Base-by-base conservation (phyloP, 2,888 invertebrate species). In the Drosophila testacea region DNA sequence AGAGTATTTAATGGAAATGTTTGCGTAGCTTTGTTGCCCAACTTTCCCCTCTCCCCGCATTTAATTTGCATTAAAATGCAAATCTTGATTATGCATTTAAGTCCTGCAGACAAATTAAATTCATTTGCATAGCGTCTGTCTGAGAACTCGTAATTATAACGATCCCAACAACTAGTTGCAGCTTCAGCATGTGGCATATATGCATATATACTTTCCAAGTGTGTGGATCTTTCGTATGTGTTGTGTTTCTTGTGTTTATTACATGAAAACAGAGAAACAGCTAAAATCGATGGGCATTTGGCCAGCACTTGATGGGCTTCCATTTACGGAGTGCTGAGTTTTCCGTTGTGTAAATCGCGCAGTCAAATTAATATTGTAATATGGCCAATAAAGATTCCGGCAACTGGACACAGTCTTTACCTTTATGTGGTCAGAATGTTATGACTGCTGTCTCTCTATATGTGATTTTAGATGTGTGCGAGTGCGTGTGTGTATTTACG, bases 271-370 rank as follows among this genome's bases (percentile, higher is more conserved):
- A 28, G 44, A 73, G 65, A 73, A 64, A 63, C 68, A 50, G 41
- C 74, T 73, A 86, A 88, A 86, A 85, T 85, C 85, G 85, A 85
- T 88, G 81, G 79, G 85, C 88, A 85, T 85, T 85, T 81, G 62
- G 60, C 55, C 42, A 57, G 66, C 79, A 85, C 71, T 85, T 85
- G 65, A 44, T 34, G 50, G 88, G 88, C 79, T 85, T 85, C 85
- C 73, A 48, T 70, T 67, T 44, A 46, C 72, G 72, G 81, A 81
- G 83, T 88, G 88, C 69, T 83, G 78, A 83, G 83, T 79, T 79
- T 68, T 65, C 56, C 66, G 69, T 34, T 57, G 65, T 56, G 50
- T 54, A 69, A 83, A 78, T 65, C 69, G 83, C 56, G 36, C 50
- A 51, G 79, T 72, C 74, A 88, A 88, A 88, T 81, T 81, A 77